Evolutionary conservation across 2,888 invertebrate genomes (phyloP), one percentile per base, ranked within the genome.

Genomic region (Piscicola geometra): DNA sequence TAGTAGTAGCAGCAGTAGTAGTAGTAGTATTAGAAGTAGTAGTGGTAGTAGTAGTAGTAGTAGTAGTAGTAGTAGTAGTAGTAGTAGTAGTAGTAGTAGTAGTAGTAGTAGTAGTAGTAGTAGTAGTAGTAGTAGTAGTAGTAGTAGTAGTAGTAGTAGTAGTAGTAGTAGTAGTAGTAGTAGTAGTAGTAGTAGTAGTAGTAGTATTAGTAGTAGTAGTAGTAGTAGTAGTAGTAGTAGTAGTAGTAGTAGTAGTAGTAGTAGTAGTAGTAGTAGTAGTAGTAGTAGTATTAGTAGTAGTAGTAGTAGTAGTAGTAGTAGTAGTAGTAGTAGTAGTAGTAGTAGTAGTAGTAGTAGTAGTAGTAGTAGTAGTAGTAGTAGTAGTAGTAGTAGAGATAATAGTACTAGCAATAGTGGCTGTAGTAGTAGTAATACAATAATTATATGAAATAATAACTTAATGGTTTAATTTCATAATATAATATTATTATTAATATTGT

Each of bases 21-120:
- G 41, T 9, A 41, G 41, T 41, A 15, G 41, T 9, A 41, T 9
- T 9, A 41, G 15, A 25, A 64, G 18, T 64, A 18, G 18, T 64
- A 18, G 18, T 64, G 30, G 18, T 64, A 64, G 18, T 64, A 64
- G 18, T 30, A 64, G 18, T 64, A 64, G 18, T 64, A 64, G 18
- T 64, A 64, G 18, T 35, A 69, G 28, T 35, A 69, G 28, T 30
- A 71, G n/a, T 71, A 71, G n/a, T 71, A 33, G n/a, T 71, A 71
- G 12, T 71, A 33, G n/a, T 41, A 71, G 41, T 71, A 71, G n/a
- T 71, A 33, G n/a, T 28, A 71, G 9, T 28, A 41, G 28, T 71
- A 71, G 41, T 41, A 71, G n/a, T 41, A 41, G n/a, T 71, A 71
- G 9, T 71, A 41, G n/a, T 41, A 71, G 41, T 71, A 71, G n/a